Evolutionary conservation across 2,797 vertebrate species (phyloP).

Genomic region (Acropternis orthonyx): DNA sequence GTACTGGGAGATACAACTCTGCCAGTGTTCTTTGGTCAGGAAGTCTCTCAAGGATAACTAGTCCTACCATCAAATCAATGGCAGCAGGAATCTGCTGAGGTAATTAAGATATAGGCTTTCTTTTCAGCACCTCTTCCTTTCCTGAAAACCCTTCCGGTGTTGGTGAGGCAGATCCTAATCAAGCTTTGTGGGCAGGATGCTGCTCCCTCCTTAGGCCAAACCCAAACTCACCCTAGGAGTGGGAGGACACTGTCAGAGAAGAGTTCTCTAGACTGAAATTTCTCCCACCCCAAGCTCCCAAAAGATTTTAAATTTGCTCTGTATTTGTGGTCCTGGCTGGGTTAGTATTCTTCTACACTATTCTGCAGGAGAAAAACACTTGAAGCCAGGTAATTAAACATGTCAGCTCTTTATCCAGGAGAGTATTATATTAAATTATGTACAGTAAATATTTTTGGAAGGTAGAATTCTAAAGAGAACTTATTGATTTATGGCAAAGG

Average conservation of each 20-base stretch:
- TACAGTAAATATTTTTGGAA: slow-evolving; percentile 83
- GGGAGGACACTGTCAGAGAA: neutral
- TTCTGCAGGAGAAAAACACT: slow-evolving; percentile 68
- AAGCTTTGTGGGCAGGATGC: neutral
- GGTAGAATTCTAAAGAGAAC: slow-evolving; percentile 77
- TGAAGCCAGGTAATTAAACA: slow-evolving; percentile 76
- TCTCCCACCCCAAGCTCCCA: neutral
- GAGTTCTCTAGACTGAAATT: neutral
- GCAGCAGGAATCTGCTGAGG: neutral
- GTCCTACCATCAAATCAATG: neutral
- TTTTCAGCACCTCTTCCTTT: neutral
- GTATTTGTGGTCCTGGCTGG: neutral
- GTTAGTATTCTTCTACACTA: neutral
- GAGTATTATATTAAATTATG: slow-evolving; percentile 80
- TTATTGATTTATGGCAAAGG: slow-evolving; percentile 75
- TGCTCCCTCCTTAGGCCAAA: neutral
- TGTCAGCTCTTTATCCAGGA: slow-evolving; percentile 79
- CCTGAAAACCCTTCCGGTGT: neutral
- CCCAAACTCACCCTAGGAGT: neutral
- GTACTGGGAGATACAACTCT: neutral
- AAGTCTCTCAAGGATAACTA: neutral
- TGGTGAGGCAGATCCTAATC: neutral
- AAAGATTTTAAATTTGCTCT: neutral
- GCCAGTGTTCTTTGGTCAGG: neutral
- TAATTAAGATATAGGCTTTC: neutral